A percentile compares a stretch with the other conserved stretches of the same genome.
Evolutionary conservation across 37 sponge, comb jelly and placozoan genomes (phyloP).

Genomic region (Tethya wilhelma): DNA sequence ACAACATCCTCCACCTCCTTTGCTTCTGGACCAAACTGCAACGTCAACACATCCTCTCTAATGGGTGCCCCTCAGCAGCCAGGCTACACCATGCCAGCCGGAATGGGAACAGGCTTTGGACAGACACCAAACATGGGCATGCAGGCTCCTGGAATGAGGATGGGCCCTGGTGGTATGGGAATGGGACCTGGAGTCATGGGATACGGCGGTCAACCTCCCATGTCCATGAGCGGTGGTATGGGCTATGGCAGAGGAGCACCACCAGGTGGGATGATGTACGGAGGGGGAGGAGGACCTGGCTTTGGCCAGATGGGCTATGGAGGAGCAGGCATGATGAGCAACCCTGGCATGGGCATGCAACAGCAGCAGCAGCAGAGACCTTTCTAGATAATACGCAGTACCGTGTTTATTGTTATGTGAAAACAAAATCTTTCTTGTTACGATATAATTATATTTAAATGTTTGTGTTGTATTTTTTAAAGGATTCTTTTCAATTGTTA

Average conservation of each 20-base stretch:
- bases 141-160: conserved; percentile 47
- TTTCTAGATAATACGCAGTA: not conserved
- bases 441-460: not conserved
- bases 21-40: conserved; percentile 34
- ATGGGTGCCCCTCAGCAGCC: not conserved
- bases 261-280: not conserved
- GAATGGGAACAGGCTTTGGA: conserved; percentile 47
- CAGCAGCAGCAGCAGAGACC: conserved; percentile 35
- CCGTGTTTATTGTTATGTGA: not conserved
- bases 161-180: conserved; percentile 18
- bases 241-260: conserved; percentile 19
- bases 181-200: conserved; percentile 76
- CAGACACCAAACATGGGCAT: not conserved
- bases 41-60: conserved; percentile 20
- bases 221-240: too few relatives aligned
- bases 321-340: conserved; percentile 12
- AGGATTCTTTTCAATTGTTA: not conserved
- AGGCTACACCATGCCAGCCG: conserved; percentile 3
- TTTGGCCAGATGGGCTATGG: not conserved
- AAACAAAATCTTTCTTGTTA: not conserved
- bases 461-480: conserved; percentile 6
- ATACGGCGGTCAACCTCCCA: conserved; percentile 12
- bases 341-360: conserved; percentile 13
- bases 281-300: not conserved
- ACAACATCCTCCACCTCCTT: not conserved